Base-by-base conservation (phyloP, 2,113 vertebrate species). In the Oreochromis aureus region DNA sequence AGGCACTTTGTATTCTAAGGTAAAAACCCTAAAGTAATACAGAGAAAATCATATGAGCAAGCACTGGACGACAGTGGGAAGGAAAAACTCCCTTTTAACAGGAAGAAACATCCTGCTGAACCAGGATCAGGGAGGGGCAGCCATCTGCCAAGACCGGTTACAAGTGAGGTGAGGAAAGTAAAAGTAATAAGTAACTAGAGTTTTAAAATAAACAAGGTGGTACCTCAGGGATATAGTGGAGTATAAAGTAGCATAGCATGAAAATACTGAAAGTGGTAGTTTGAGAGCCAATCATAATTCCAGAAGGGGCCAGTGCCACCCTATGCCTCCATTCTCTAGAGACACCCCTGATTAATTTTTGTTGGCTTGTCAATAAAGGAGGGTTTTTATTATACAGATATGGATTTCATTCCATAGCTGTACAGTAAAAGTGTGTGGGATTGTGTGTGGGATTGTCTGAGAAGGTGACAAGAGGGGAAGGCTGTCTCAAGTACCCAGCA, bases 331-430 rank as follows among this genome's bases (percentile, higher is more conserved):
- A 34, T 11, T 78, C 46, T 78, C 46, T 19, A 51, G 71, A 76
- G 73, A 78, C 27, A n/a, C 16, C 27, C 16, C 18, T 34, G 46
- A 32, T 51, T 53, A 27, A 53, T 13, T 78, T 1, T 92, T 83
- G 92, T 85, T 92, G 87, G 19, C 86, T 90, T 81, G 87, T 86
- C 84, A 92, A 85, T 94, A 12, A 41, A 53, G 61, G 46, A 71
- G 18, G 27, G 6, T 78, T 69, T 69, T 7, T 58, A 15, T 15
- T 27, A 27, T 1, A 58, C 24, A 27, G 55, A 58, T 27, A 58
- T 58, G 63, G 34, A 69, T 69, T 69, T 32, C 34, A 51, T 78
- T 13, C 46, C 27, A 53, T 8, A 19, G 18, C 27, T 53, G 73
- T 53, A 73, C 76, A 16, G 44, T 54, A 58, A 63, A 30, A 30